Conservation (phyloP, 1,140 invertebrate species). For the Cepaea nemoralis region DNA sequence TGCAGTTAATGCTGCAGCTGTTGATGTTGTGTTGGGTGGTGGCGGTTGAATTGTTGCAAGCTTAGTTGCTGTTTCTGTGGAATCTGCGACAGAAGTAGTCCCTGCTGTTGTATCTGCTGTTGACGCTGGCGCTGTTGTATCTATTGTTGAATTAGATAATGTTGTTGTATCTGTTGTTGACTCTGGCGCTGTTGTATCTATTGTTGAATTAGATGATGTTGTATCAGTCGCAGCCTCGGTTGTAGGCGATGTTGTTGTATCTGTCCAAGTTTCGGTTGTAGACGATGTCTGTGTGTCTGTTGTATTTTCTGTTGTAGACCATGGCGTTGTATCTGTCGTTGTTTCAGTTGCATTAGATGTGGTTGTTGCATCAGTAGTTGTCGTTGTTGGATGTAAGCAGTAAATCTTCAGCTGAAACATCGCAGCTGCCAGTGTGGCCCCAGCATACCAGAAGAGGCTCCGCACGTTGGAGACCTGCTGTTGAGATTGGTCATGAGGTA, state of each 20-base stretch:
- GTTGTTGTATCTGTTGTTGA: background rate
- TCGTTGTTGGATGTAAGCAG: constrained; percentile 37
- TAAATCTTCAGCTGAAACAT: constrained; percentile 31
- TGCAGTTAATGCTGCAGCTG: constrained; percentile 2
- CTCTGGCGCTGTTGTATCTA: background rate
- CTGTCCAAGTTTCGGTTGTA: background rate
- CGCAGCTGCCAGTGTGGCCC: background rate
- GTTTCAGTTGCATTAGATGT: background rate
- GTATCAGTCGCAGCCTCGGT: constrained; percentile 5
- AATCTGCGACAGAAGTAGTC: background rate
- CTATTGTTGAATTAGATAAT: background rate
- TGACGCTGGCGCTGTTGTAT: background rate
- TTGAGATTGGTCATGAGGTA: constrained; percentile 31
- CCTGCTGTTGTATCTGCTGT: background rate
- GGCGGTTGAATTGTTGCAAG: background rate
- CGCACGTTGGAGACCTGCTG: constrained; percentile 36
- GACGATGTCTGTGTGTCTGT: background rate
- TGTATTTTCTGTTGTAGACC: background rate
- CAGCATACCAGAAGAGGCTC: background rate
- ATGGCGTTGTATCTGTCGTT: background rate
- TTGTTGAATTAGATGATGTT: background rate
- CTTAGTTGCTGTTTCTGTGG: background rate
- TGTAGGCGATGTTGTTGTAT: background rate
- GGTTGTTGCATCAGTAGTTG: constrained; percentile 31
- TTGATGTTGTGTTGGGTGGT: background rate